Percentiles rank a stretch among this genome's conserved stretches.
phyloP scores from a whole-genome alignment of 2,797 vertebrate genomes.

The Poecile montanus region DNA sequence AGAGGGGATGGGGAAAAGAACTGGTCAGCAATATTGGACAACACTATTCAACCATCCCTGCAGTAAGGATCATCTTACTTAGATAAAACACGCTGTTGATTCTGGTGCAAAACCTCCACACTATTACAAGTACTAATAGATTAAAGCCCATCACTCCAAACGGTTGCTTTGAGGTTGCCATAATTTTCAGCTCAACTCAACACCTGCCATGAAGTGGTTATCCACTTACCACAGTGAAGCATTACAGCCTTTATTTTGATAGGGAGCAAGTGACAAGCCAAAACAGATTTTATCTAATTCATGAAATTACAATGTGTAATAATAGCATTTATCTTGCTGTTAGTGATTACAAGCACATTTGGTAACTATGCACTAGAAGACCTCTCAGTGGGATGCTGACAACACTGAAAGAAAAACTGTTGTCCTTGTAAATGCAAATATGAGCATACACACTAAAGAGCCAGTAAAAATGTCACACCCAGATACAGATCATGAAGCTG shows the following conservation, averaged over 20 bases:
- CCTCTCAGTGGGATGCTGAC: not conserved
- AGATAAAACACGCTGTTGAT: not conserved
- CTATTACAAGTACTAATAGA: not conserved
- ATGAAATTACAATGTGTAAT: not conserved
- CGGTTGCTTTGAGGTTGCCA: not conserved
- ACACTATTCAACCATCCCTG: not conserved
- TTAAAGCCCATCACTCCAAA: not conserved
- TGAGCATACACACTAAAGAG: not conserved
- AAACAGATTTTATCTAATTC: not conserved
- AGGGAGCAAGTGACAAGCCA: not conserved
- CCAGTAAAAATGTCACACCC: not conserved
- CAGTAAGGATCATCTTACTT: not conserved
- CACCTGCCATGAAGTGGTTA: not conserved
- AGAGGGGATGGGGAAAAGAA: not conserved
- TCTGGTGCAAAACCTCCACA: not conserved
- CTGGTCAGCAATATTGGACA: not conserved
- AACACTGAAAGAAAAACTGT: not conserved
- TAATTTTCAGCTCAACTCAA: constrained; percentile 10
- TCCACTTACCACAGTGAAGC: not conserved
- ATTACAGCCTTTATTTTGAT: not conserved
- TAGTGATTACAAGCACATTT: not conserved
- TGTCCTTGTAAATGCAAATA: not conserved
- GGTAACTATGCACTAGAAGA: not conserved
- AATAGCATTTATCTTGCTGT: not conserved
- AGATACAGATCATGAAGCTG: not conserved